These are phyloP conservation scores for Clistopyga incitator DNA, from an alignment of 2,888 invertebrate genomes.

Conservation along the genomic window DNA sequence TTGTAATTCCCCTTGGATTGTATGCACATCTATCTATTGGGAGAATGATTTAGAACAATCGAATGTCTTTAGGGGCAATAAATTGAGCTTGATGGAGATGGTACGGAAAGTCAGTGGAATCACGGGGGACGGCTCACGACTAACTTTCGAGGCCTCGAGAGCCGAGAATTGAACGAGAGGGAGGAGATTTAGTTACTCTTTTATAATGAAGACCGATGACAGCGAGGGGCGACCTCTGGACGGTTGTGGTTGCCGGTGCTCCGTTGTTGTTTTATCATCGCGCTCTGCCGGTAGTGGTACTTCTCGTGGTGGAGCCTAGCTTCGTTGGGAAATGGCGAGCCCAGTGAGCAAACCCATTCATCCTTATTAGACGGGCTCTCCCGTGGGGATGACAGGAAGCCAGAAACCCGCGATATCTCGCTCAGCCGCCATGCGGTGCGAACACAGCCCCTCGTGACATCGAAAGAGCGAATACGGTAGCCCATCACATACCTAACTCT, in stretches of 20 bases:
- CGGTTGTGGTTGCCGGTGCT: conserved; percentile 48
- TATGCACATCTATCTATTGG: neutral
- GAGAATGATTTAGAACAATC: neutral
- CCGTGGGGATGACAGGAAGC: conserved; percentile 74
- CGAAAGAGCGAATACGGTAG: conserved; percentile 13
- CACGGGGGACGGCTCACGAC: conserved; percentile 53
- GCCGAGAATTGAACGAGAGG: conserved; percentile 70
- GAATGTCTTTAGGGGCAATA: neutral
- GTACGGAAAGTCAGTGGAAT: conserved; percentile 32
- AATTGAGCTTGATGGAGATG: conserved; percentile 23
- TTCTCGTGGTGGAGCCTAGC: conserved; percentile 71
- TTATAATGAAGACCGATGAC: conserved; percentile 83
- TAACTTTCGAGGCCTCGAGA: conserved; percentile 68
- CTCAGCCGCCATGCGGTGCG: conserved; percentile 49
- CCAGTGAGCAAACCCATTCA: conserved; percentile 79
- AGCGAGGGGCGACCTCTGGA: conserved; percentile 70
- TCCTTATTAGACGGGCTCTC: conserved; percentile 81
- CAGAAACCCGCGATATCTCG: conserved; percentile 64
- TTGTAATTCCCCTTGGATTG: neutral
- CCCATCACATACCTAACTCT: conserved; percentile 45
- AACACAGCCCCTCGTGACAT: conserved; percentile 42
- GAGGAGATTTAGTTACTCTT: conserved; percentile 79
- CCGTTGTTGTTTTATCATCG: conserved; percentile 41
- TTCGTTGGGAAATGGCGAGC: conserved; percentile 75
- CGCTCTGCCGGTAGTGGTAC: conserved; percentile 39